phyloP scores from a whole-genome alignment of 2,888 invertebrate genomes.

The Apocheima hispidaria region DNA sequence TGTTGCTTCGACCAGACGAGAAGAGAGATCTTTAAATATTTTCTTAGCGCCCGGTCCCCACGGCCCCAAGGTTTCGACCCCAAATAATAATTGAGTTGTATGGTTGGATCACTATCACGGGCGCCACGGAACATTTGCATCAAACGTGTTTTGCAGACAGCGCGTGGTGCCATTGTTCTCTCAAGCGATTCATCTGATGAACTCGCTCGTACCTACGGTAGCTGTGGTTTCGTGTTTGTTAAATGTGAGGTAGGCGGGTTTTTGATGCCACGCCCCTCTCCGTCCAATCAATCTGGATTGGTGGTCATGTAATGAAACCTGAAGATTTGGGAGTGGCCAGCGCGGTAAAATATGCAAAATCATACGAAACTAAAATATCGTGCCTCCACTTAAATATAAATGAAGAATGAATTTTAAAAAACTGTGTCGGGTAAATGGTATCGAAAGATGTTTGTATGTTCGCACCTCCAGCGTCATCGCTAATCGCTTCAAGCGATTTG shows the following conservation, averaged over 20 bases:
- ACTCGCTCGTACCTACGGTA: slow-evolving; percentile 4
- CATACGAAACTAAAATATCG: too few relatives aligned
- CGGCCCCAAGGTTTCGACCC: too few relatives aligned
- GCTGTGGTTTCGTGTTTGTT: slow-evolving; percentile 9
- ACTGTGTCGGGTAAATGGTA: too few relatives aligned
- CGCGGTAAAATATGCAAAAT: neutral
- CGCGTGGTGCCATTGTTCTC: slow-evolving; percentile 13
- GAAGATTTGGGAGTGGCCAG: slow-evolving; percentile 1
- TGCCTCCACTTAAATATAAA: too few relatives aligned
- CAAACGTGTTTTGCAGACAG: slow-evolving; percentile 1
- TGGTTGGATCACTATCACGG: neutral
- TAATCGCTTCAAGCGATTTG: too few relatives aligned
- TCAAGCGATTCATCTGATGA: slow-evolving; percentile 2
- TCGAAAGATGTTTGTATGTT: too few relatives aligned
- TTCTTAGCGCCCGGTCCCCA: too few relatives aligned
- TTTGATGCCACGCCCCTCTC: slow-evolving; percentile 4
- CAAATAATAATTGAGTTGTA: neutral
- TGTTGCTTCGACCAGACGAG: too few relatives aligned
- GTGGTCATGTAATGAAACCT: slow-evolving; percentile 1
- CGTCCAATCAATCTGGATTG: slow-evolving; percentile 3
- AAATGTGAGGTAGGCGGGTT: slow-evolving; percentile 11
- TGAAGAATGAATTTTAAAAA: too few relatives aligned
- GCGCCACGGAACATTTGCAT: neutral
- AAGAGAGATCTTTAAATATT: too few relatives aligned
- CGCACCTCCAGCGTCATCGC: too few relatives aligned